A percentile compares a stretch with the other conserved stretches of the same genome.
These are phyloP conservation scores for Hippasteria phrygiana DNA, from an alignment of 53 echinoderm and acorn worm species.

Conservation along the genomic window DNA sequence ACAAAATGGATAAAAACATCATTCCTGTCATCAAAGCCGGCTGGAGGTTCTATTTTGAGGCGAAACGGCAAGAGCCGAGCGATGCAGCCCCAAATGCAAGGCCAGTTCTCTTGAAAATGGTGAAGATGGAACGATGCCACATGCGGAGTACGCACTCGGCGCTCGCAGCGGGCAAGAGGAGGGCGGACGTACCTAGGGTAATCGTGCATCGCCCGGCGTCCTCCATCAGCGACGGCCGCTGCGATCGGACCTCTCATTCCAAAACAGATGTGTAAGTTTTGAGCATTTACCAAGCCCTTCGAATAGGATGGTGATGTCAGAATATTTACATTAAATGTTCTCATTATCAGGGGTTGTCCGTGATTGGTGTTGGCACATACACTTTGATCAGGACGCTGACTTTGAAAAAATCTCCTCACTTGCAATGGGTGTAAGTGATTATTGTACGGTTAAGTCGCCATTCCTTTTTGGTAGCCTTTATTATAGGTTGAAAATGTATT, in stretches of 20 bases:
- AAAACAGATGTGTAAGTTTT: conserved; percentile 31
- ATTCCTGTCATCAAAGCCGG: not conserved
- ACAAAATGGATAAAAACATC: not conserved
- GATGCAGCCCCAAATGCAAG: not conserved
- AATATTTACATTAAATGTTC: too few relatives aligned
- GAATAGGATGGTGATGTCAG: too few relatives aligned
- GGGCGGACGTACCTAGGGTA: not conserved
- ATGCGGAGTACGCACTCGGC: not conserved
- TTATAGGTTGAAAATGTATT: too few relatives aligned
- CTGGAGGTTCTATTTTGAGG: conserved; percentile 4
- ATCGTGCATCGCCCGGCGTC: conserved; percentile 6
- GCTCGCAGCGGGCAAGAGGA: not conserved
- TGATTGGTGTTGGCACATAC: too few relatives aligned
- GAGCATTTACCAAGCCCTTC: not conserved
- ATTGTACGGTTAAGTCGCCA: too few relatives aligned
- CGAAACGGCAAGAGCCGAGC: not conserved
- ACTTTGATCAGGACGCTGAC: too few relatives aligned
- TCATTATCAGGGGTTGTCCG: too few relatives aligned
- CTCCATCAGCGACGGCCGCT: not conserved
- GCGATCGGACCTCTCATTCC: not conserved
- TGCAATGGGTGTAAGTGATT: too few relatives aligned
- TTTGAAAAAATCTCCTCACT: too few relatives aligned
- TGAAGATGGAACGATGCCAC: not conserved
- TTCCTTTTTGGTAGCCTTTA: not conserved
- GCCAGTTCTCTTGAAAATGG: not conserved